Evolutionary conservation across 2,888 invertebrate species (phyloP), one percentile per base, ranked within the genome.

Genomic region (Auanema sp.): DNA sequence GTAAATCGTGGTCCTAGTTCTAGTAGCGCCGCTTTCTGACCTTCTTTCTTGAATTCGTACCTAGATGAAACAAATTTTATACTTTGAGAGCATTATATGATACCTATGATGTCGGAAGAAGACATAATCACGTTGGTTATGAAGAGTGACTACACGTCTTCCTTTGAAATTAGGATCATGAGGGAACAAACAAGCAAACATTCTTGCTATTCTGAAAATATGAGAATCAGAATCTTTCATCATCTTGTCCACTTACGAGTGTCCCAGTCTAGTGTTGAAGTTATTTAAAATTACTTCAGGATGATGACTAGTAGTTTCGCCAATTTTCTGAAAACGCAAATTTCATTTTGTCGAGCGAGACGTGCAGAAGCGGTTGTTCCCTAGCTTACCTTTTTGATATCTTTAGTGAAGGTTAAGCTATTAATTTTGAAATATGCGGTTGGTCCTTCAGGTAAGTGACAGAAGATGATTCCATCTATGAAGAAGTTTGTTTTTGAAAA

Each of bases 1-100:
- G 98, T 99, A 86, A 99, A 98, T 74, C 96, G 87, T 0, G 98
- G 98, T 0, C 98, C 98, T n/a, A 98, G 85, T 85, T 99, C 98
- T 61, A 91, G 89, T 43, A 98, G 87, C 65, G 92, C 91, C 60
- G 87, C 88, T 76, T 85, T 87, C 69, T 87, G 85, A 14, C 89
- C 88, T 69, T 87, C 85, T 60, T 84, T 80, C 72, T 92, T 90
- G 85, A 95, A 94, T 81, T 92, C 91, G 84, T 95, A 94, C 72
- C 91, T 91, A 76, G 60, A 75, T 1, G 1, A 43, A 43, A 43
- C 25, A 44, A 10, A 12, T 25, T 5, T n/a, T 3, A 42, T 57
- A 50, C 11, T 10, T 50, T 4, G 8, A 42, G 24, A 54, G 50
- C 2, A 23, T 43, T 25, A 16, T 21, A 57, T 23, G 49, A 23